Conservation (phyloP, 2,113 vertebrate species). For the Galemys pyrenaicus region DNA sequence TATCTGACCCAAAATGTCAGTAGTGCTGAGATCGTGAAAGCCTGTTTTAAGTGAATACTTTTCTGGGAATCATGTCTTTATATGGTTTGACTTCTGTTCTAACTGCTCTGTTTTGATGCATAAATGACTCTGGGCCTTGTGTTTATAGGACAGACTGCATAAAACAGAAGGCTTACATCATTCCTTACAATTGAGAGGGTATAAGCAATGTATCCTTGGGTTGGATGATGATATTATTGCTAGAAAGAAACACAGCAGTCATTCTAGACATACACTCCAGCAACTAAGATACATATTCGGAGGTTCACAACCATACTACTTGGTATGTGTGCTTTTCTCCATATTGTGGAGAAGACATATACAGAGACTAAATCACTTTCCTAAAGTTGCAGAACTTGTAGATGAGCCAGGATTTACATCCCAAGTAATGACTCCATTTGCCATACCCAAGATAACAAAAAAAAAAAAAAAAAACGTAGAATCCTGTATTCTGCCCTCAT, state of each 20-base stretch:
- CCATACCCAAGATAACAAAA: slow-evolving; percentile 1
- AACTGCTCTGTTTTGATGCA: not conserved
- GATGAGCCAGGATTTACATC: not conserved
- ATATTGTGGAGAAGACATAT: not conserved
- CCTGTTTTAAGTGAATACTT: not conserved
- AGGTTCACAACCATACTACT: not conserved
- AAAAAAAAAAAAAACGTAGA: slow-evolving; percentile 9
- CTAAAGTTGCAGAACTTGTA: not conserved
- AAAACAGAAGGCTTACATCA: not conserved
- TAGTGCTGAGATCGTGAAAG: not conserved
- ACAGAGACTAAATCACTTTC: not conserved
- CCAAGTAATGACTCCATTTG: not conserved
- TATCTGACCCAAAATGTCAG: not conserved
- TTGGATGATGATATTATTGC: not conserved
- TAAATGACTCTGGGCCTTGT: slow-evolving; percentile 40
- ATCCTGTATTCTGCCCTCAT: not conserved
- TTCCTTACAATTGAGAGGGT: not conserved
- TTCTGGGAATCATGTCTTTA: slow-evolving; percentile 56
- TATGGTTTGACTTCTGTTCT: slow-evolving; percentile 52
- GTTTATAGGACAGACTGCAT: slow-evolving; percentile 52
- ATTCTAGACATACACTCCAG: not conserved
- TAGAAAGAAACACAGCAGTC: not conserved
- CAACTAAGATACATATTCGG: not conserved
- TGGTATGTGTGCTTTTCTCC: not conserved
- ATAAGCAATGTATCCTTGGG: not conserved